These are phyloP conservation scores for Gorsachius goisagi DNA, from an alignment of 2,113 vertebrate species.

Conservation along the genomic window DNA sequence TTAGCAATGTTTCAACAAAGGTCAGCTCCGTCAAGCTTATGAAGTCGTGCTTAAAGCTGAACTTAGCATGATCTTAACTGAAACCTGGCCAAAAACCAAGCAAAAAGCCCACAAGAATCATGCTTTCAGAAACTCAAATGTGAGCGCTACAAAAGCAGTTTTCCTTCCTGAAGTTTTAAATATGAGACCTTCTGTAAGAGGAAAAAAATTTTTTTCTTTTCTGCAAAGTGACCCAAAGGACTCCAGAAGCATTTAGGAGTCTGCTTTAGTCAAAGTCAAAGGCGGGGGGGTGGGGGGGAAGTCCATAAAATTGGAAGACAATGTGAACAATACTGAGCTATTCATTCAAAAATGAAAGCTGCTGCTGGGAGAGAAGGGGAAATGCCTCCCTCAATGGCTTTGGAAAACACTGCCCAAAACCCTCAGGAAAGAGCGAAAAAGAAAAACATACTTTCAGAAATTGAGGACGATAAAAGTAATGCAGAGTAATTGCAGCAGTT, in stretches of 20 bases:
- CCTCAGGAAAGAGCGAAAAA: background rate
- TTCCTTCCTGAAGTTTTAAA: background rate
- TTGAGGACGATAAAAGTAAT: background rate
- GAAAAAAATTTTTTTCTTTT: constrained; percentile 11
- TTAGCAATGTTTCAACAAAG: background rate
- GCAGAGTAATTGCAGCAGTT: background rate
- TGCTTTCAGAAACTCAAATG: background rate
- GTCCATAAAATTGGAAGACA: background rate
- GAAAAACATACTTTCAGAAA: background rate
- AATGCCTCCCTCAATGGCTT: constrained; percentile 12
- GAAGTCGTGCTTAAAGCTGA: background rate
- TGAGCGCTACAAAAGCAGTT: background rate
- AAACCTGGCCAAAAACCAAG: background rate
- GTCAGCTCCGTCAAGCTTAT: background rate
- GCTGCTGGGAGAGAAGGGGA: background rate
- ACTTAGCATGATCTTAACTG: background rate
- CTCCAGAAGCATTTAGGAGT: background rate
- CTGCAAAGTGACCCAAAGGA: background rate
- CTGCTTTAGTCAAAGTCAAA: background rate
- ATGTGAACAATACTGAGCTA: constrained; percentile 23
- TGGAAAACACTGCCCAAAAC: background rate
- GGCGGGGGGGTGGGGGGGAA: no score
- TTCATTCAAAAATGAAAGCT: constrained; percentile 36
- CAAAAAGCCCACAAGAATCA: background rate
- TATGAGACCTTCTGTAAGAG: background rate